Base-by-base conservation (phyloP, 2,113 vertebrate genomes). In the Bolborhynchus lineola region DNA sequence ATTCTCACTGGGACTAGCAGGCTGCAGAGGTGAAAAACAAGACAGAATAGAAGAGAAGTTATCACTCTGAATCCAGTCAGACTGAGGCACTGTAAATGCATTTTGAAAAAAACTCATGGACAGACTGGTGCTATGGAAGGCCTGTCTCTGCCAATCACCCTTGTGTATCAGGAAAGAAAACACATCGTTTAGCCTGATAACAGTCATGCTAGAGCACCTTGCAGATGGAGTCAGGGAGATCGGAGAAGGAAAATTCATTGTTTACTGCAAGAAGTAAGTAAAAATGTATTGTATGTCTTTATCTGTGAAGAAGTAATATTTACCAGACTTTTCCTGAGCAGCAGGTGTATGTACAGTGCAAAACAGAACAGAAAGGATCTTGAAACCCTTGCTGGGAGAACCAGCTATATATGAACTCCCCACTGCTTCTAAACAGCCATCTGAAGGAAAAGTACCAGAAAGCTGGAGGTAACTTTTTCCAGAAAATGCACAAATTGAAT, bases 71-170 rank as follows among this genome's bases (percentile, higher is more conserved):
- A 75, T 63, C 14, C 1, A 4, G 16, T 69, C 23, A 69, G 41
- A 15, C n/a, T 83, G 72, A 70, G 35, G 23, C n/a, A n/a, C 37
- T 52, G 8, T 65, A 62, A 77, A 41, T 19, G 7, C 2, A 4
- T 59, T 90, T 82, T 59, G 33, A 68, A 21, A 4, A 18, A 46
- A 92, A 23, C 31, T 86, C 29, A 10, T 4, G 16, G 26, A 17
- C 20, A 64, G 18, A 0, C 1, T 0, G 1, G 20, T 12, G 12
- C 35, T 80, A 2, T 42, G n/a, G 65, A 59, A 75, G 15, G 10
- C 13, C 24, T 71, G 11, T 62, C 28, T 87, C n/a, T 92, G n/a
- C 28, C 55, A 37, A 76, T 86, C 57, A 72, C 31, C 9, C 3
- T 2, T 4, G 2, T 23, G 4, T 63, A 39, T 18, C 2, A 1